Evolutionary conservation across 2,797 vertebrate genomes (phyloP), one percentile per base, ranked within the genome.

Genomic region (Danio jaintianensis): DNA sequence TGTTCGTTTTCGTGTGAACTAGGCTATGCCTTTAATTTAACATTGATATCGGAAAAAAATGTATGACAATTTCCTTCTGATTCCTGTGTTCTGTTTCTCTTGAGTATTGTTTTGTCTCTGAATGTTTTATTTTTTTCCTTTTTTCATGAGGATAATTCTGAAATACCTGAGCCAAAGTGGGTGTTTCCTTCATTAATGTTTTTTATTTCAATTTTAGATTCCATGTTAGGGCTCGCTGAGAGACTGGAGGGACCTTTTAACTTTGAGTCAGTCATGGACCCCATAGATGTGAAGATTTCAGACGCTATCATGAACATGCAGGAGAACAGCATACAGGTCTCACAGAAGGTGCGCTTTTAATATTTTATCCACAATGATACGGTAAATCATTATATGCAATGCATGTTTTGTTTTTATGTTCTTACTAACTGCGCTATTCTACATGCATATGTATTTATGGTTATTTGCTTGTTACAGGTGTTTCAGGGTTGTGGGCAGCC

Each of bases 261-360:
- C 86, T 98, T 98, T 4, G 98, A 99, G 87, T 95, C 96, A 0
- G 95, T 99, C 82, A 95, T 99, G 95, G 97, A 99, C 82, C 97
- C 97, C 78, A 98, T 99, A 2, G 98, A 99, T 0, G 98, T 99
- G 80, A 99, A 99, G 86, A 96, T 99, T 84, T 99, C 98, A 0
- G 98, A 99, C 0, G 97, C 98, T 0, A 99, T 99, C 87, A 99
- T 99, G 98, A 98, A 98, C 90, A 98, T 99, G 97, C 98, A 99
- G 86, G 98, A 99, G 86, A 99, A 98, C 90, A 99, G 98, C 85
- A 94, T 98, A 90, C 97, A 98, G 61, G 96, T 99, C 80, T 98
- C 98, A 0, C 96, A 98, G 85, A 98, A 98, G 92, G 98, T 98
- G 91, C 85, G 20, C 50, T 78, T 78, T 50, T 10, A 1, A 42